Conservation (phyloP, 2,113 vertebrate species). For the Sporophila hypoxantha region DNA sequence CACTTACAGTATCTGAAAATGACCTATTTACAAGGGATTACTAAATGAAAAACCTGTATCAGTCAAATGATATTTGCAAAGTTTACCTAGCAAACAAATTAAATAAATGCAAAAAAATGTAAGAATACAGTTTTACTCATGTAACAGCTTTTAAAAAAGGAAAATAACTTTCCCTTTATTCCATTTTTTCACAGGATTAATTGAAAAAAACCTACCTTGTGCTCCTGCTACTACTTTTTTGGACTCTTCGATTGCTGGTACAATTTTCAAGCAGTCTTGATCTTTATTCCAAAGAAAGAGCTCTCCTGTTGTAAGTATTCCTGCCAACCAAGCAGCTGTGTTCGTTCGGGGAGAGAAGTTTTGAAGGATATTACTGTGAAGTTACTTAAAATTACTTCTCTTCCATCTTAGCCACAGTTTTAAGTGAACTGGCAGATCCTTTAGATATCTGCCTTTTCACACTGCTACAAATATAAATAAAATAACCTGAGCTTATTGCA, state of each 20-base stretch:
- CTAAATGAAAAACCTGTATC: not conserved
- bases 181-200: not conserved
- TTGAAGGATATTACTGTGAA: not conserved
- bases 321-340: constrained; percentile 86
- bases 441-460: not conserved
- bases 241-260: constrained; percentile 69
- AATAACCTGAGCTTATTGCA: not conserved
- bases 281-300: constrained; percentile 95
- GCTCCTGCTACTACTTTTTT: constrained; percentile 59
- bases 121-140: not conserved
- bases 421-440: not conserved
- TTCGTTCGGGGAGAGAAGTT: not conserved
- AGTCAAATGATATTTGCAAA: not conserved
- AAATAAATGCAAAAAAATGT: not conserved
- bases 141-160: not conserved
- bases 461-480: not conserved
- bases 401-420: not conserved
- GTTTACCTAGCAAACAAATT: not conserved
- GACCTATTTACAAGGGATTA: not conserved
- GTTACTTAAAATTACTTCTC: not conserved
- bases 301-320: constrained; percentile 81
- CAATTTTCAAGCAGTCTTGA: constrained; percentile 78
- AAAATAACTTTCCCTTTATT: not conserved
- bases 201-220: constrained; percentile 64
- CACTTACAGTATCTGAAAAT: not conserved